phyloP scores from a whole-genome alignment of 2,797 vertebrate species.

The Taeniopygia guttata region DNA sequence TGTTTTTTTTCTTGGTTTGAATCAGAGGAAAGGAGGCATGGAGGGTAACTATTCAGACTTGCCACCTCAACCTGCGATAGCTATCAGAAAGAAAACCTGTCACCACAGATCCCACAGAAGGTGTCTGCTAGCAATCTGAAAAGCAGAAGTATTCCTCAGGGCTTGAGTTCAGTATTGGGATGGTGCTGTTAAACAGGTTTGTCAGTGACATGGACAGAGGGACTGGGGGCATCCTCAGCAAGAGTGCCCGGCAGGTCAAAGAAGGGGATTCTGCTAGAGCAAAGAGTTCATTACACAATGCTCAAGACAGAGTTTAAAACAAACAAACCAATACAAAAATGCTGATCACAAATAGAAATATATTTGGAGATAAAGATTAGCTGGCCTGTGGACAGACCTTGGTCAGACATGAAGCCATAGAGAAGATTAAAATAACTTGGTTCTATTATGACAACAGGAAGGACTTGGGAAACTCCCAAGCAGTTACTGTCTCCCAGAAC shows the following conservation, averaged over 20 bases:
- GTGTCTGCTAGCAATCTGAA: not conserved
- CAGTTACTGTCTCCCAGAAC: not conserved
- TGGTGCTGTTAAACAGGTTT: not conserved
- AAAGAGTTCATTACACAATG: not conserved
- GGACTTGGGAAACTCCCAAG: slow-evolving; percentile 40
- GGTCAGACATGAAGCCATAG: not conserved
- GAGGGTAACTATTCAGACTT: not conserved
- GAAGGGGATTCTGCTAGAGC: not conserved
- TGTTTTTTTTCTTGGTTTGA: not conserved
- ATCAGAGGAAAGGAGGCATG: not conserved
- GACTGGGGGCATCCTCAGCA: not conserved
- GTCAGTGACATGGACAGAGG: rapidly evolving
- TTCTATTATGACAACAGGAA: slow-evolving; percentile 27
- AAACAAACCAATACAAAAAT: not conserved
- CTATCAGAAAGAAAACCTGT: not conserved
- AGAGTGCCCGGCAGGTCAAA: not conserved
- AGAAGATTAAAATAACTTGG: slow-evolving; percentile 25
- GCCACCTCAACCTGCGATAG: not conserved
- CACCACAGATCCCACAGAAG: not conserved
- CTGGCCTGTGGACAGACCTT: not conserved
- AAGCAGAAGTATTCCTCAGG: not conserved
- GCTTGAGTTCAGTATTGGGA: not conserved
- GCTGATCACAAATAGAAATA: not conserved
- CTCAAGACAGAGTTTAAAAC: not conserved
- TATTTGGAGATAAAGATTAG: not conserved